Evolutionary conservation across 1,140 invertebrate genomes (phyloP).

Genomic region (Trissolcus basalis): DNA sequence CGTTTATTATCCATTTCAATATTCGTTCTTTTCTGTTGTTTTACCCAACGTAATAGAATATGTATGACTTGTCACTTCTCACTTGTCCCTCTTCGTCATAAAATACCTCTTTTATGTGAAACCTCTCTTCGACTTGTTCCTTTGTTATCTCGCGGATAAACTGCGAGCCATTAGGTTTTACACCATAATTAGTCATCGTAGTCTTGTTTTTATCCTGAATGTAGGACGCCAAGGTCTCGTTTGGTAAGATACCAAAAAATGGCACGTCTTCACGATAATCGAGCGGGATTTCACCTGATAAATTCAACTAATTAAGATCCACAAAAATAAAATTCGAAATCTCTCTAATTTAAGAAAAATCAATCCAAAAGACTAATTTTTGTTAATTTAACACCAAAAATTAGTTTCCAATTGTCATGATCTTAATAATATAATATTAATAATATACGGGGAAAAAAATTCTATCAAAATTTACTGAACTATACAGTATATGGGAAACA

Average conservation of each 20-base stretch:
- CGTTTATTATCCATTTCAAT: not conserved
- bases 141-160: constrained; percentile 44
- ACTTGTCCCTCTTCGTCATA: constrained; percentile 27
- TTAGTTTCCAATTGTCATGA: no score
- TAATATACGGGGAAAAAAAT: no score
- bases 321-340: not conserved
- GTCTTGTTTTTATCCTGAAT: not conserved
- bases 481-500: no score
- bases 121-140: constrained; percentile 11
- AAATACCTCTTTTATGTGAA: constrained; percentile 20
- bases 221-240: constrained; percentile 36
- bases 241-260: constrained; percentile 33
- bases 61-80: constrained; percentile 15
- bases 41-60: constrained; percentile 13
- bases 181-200: constrained; percentile 34
- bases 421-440: no score
- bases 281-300: constrained; percentile 11
- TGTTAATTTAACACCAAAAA: no score
- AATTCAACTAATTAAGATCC: constrained; percentile 1
- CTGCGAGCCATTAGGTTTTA: constrained; percentile 14
- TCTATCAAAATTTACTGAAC: no score
- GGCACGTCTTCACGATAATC: constrained; percentile 14
- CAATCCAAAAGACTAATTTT: no score
- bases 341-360: no score
- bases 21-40: not conserved